These are phyloP conservation scores for Sialis lutaria DNA, from an alignment of 2,888 invertebrate species.

Conservation along the genomic window DNA sequence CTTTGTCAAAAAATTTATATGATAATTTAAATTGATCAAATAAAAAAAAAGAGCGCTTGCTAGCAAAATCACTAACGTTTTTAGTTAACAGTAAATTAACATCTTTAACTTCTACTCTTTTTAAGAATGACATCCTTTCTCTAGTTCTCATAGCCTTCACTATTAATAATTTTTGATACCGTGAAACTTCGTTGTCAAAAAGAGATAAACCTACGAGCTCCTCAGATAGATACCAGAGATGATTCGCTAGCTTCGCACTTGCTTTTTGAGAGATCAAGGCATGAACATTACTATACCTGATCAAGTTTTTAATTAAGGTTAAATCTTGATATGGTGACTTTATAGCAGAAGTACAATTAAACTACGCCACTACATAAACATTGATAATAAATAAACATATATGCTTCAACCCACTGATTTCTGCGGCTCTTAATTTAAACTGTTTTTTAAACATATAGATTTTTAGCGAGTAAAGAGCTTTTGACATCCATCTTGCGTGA, in stretches of 20 bases:
- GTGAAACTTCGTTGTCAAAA: no score
- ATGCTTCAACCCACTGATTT: conserved; percentile 10
- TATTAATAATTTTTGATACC: conserved; percentile 8
- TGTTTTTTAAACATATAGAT: conserved; percentile 13
- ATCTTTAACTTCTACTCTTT: conserved; percentile 4
- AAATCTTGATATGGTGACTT: conserved; percentile 12
- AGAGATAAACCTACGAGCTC: conserved; percentile 7
- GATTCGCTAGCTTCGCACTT: conserved; percentile 7
- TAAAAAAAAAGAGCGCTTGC: conserved; percentile 1
- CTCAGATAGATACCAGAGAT: conserved; percentile 13
- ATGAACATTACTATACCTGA: conserved; percentile 7
- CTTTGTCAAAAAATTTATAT: conserved; percentile 3
- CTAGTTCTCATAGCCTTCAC: no score
- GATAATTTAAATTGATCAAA: conserved; percentile 6
- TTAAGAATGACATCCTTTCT: conserved; percentile 3
- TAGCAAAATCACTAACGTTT: conserved; percentile 4
- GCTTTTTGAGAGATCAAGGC: conserved; percentile 6
- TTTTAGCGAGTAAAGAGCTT: conserved; percentile 14
- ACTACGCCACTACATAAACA: no score
- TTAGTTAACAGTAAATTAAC: conserved; percentile 6
- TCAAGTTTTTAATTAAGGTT: conserved; percentile 10
- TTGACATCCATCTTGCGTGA: conserved; percentile 15
- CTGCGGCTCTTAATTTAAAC: conserved; percentile 10
- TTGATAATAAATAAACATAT: conserved; percentile 12
- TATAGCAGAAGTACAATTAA: conserved; percentile 4